A percentile compares a stretch with the other conserved stretches of the same genome.
phyloP scores from a whole-genome alignment of 2,113 vertebrate genomes.

The Procavia capensis region DNA sequence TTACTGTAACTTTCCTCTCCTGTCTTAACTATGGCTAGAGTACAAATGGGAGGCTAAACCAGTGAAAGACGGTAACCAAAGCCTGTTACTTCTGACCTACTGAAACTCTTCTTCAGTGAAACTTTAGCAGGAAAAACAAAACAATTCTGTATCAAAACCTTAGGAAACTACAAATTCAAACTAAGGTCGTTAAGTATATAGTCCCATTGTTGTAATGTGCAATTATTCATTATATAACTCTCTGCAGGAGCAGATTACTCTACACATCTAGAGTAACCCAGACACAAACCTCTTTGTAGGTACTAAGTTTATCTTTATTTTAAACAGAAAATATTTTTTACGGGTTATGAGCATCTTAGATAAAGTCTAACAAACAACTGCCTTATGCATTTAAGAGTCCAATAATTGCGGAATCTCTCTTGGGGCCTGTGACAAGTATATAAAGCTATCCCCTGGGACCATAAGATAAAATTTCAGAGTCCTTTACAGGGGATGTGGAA shows the following conservation, averaged over 20 bases:
- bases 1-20: background rate
- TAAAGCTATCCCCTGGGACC: background rate
- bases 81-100: background rate
- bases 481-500: background rate
- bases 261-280: background rate
- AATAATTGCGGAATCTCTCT: background rate
- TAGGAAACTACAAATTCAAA: background rate
- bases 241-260: background rate
- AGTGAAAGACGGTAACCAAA: background rate
- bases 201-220: too few relatives aligned
- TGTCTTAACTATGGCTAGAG: background rate
- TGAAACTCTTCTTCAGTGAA: background rate
- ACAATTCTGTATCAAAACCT: background rate
- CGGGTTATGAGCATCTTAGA: background rate
- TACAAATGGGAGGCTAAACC: background rate
- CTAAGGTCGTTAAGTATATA: background rate
- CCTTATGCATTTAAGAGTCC: background rate
- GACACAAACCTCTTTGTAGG: background rate
- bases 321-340: background rate
- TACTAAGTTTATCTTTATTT: background rate
- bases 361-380: background rate
- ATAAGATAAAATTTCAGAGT: background rate
- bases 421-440: background rate
- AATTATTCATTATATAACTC: background rate
- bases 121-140: background rate